Evolutionary conservation across 2,888 invertebrate species (phyloP), one percentile per base, ranked within the genome.

Genomic region (Scelioninae gen. 1): DNA sequence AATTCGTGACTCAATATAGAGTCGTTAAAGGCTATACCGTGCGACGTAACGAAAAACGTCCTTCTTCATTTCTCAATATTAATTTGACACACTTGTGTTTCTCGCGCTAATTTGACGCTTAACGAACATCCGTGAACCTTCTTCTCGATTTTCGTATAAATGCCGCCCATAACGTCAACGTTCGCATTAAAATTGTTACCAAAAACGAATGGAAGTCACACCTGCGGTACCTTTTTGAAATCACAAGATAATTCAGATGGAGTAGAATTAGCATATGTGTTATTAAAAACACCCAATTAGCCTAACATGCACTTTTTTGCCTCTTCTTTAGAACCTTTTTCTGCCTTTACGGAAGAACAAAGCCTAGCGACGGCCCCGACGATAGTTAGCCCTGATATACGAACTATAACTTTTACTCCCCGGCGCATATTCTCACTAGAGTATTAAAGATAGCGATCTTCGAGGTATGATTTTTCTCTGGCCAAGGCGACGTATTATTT

Each of bases 381-480:
- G 71, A 71, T 71, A 49, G 71, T 71, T 56, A 40, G 29, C 8
- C 29, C 43, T 72, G 62, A 72, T 72, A 72, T 72, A 62, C 51
- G 51, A 72, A 72, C 72, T 43, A 72, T 72, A 72, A 72, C 60
- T 72, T 62, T 29, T 40, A 55, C 53, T 31, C 66, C 9, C 38
- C 49, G 34, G 43, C 32, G 45, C 68, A 53, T 40, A 62, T 68
- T 77, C 62, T 56, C 69, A 45, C 51, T 56, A 5, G 62, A 65
- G 65, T 71, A 71, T 71, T 51, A 58, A 34, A 53, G 71, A 63
- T 78, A 78, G 65, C 23, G 47, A 78, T 78, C 78, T 66, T 79
- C 29, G n/a, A 13, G 60, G 60, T 34, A 16, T 16, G 15, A 65
- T 79, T 79, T 72, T 79, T 65, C 62, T 5, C 15, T 29, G 49